Evolutionary conservation across 1,140 invertebrate genomes (phyloP), one percentile per base, ranked within the genome.

Genomic region (Aethina tumida): DNA sequence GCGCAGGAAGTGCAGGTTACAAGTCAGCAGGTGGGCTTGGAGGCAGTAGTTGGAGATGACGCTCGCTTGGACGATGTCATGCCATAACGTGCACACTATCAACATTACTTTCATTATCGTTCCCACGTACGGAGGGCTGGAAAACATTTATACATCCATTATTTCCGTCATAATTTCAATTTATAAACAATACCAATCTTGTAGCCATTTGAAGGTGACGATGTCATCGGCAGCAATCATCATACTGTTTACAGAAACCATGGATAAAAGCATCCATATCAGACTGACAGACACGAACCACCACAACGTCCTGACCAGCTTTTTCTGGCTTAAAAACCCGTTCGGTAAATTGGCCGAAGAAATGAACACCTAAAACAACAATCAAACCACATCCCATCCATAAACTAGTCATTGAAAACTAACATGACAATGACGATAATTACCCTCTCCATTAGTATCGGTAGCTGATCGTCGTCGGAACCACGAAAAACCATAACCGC

Each of bases 361-460:
- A 12, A 80, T 49, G 55, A 80, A 80, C 6, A 74, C 70, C 70
- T 73, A 38, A 18, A 63, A 60, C 42, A 35, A 27, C 27, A 34
- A 20, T 15, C 38, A 27, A 13, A 45, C 12, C 16, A 36, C 12
- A 29, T 30, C 13, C 9, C 28, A 20, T 15, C n/a, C 12, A 13
- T 25, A 25, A n/a, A n/a, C n/a, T n/a, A n/a, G n/a, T n/a, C n/a
- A n/a, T n/a, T n/a, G n/a, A n/a, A n/a, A n/a, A n/a, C n/a, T n/a
- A n/a, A n/a, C n/a, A 32, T 5, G 15, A 55, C 6, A 61, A 43
- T 17, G 60, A 35, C 27, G 41, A 60, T 19, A 62, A 66, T 66
- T 47, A 87, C 85, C 49, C 84, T 74, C 63, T 92, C 88, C 76
- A 92, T 89, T n/a, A 92, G 64, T 63, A 85, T 84, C 56, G 87